A percentile compares a stretch with the other conserved stretches of the same genome.
Evolutionary conservation across 2,113 vertebrate genomes (phyloP).

Genomic region (Ifrita kowaldi): DNA sequence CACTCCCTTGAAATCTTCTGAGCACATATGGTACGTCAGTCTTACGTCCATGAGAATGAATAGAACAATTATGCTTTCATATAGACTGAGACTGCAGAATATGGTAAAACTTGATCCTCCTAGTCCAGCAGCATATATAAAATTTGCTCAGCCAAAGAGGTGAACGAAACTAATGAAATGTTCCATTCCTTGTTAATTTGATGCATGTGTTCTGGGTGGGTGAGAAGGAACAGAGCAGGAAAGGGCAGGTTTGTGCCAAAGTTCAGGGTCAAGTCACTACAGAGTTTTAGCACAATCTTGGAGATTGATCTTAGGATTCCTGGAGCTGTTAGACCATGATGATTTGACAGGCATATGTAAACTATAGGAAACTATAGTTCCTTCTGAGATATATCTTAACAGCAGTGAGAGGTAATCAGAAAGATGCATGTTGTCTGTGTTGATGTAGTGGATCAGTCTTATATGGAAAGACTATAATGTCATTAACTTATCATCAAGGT

Average conservation of each 20-base stretch:
- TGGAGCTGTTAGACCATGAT: background rate
- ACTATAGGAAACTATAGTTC: background rate
- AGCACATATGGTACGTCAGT: background rate
- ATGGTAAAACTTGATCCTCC: background rate
- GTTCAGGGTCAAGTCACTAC: background rate
- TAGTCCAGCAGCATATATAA: background rate
- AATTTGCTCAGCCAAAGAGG: background rate
- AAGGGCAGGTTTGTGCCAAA: background rate
- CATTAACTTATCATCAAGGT: background rate
- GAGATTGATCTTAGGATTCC: background rate
- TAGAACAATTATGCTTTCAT: background rate
- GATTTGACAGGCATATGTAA: background rate
- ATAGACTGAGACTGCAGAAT: background rate
- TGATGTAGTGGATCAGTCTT: background rate
- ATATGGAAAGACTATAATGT: background rate
- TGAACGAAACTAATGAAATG: background rate
- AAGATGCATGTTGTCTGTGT: background rate
- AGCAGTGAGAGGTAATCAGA: background rate
- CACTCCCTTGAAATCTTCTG: background rate
- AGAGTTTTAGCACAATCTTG: background rate
- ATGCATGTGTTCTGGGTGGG: background rate
- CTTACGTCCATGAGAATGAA: background rate
- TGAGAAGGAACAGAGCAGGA: background rate
- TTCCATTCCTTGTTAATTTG: slow-evolving; percentile 11
- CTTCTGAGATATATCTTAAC: background rate